Evolutionary conservation across 2,888 invertebrate genomes (phyloP).

Genomic region (Drosophila imparisetae): DNA sequence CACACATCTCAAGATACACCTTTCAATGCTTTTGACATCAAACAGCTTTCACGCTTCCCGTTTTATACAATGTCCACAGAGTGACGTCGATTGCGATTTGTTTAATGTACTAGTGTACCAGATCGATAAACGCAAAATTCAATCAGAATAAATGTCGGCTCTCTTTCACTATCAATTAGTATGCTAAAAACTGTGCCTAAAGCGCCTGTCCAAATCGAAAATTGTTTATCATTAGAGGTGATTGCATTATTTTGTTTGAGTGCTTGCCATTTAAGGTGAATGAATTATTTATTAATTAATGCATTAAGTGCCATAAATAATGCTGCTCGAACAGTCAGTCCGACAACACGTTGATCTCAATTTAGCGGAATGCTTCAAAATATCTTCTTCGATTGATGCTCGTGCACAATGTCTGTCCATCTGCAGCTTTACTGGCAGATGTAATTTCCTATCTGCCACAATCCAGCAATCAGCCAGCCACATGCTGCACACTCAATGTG

Average conservation of each 20-base stretch:
- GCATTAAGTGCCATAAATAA: neutral
- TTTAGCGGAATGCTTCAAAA: slow-evolving; percentile 5
- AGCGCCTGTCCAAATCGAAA: neutral
- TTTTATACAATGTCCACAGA: neutral
- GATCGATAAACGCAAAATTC: neutral
- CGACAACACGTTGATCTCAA: neutral
- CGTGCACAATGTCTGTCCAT: slow-evolving; percentile 10
- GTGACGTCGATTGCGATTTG: neutral
- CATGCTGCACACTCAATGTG: slow-evolving; percentile 35
- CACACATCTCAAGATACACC: neutral
- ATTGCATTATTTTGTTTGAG: neutral
- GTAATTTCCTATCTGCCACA: neutral
- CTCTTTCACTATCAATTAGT: neutral
- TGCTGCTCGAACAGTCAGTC: neutral
- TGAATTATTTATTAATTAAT: neutral
- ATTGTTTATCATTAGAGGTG: neutral
- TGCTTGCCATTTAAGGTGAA: neutral
- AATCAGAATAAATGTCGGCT: neutral
- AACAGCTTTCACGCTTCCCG: neutral
- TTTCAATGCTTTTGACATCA: neutral
- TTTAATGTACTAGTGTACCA: neutral
- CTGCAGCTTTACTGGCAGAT: neutral
- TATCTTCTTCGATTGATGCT: slow-evolving; percentile 26
- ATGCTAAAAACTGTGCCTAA: neutral
- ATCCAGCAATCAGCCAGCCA: slow-evolving; percentile 1